A percentile compares a stretch with the other conserved stretches of the same genome.
phyloP scores from a whole-genome alignment of 1,140 invertebrate genomes.

The Drosophila teissieri region DNA sequence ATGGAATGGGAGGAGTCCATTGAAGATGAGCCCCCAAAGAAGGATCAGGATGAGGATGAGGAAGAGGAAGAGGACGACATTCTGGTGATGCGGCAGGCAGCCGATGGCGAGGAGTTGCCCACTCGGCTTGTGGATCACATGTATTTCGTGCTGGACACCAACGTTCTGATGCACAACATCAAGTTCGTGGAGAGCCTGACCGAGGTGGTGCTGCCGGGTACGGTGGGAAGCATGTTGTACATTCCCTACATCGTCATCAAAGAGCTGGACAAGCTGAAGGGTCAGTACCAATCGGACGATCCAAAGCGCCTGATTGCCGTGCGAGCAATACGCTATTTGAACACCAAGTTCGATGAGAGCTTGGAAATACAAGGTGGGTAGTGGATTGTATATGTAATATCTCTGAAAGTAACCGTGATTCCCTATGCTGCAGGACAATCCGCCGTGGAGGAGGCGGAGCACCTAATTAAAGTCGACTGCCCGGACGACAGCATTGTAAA shows the following conservation, averaged over 20 bases:
- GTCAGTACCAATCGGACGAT: background rate
- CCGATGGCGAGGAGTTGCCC: constrained; percentile 17
- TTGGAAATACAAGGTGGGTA: constrained; percentile 65
- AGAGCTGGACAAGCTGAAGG: constrained; percentile 76
- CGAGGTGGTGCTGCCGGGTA: constrained; percentile 16
- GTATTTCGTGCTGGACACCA: constrained; percentile 60
- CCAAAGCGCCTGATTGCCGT: constrained; percentile 37
- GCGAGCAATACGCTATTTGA: constrained; percentile 74
- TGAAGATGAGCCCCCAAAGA: too few relatives aligned
- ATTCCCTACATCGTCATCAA: constrained; percentile 57
- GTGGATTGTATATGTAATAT: background rate
- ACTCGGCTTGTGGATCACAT: constrained; percentile 30
- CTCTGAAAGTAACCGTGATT: background rate
- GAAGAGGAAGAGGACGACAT: constrained; percentile 7
- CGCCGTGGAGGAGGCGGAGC: constrained; percentile 58
- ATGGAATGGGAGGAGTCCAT: constrained; percentile 46
- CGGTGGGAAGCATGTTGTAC: constrained; percentile 43
- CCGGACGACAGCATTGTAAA: constrained; percentile 79
- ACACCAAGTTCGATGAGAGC: constrained; percentile 64
- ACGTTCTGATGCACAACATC: constrained; percentile 45
- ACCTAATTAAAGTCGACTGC: constrained; percentile 64
- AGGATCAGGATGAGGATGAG: too few relatives aligned
- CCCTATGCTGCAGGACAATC: constrained; percentile 43
- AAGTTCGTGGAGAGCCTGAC: constrained; percentile 28
- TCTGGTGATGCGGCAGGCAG: constrained; percentile 20